Evolutionary conservation across 2,888 invertebrate species (phyloP).

Genomic region (Alloscopus bannaensis): DNA sequence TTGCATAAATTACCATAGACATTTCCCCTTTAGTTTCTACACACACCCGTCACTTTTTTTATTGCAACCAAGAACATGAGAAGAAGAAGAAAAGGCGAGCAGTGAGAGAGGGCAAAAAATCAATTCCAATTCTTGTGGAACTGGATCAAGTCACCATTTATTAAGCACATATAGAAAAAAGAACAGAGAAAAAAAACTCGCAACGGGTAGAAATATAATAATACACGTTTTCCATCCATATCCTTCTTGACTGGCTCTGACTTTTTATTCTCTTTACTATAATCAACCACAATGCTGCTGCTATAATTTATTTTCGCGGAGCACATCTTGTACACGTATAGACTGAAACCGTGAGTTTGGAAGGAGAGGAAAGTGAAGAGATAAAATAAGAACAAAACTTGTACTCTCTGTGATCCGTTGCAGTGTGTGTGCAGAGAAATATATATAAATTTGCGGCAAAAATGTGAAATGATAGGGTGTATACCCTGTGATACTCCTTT

Average conservation of each 20-base stretch:
- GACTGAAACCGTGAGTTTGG: too few species aligned
- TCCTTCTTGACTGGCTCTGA: too few species aligned
- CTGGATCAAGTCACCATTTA: conserved; percentile 30
- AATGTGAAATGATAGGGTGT: conserved; percentile 61
- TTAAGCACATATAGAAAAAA: conserved; percentile 4
- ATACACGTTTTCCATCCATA: too few species aligned
- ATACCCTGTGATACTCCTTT: conserved; percentile 51
- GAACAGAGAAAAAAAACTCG: background rate
- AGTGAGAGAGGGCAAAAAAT: conserved; percentile 9
- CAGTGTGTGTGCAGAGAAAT: conserved; percentile 17
- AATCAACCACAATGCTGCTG: too few species aligned
- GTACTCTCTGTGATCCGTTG: too few species aligned
- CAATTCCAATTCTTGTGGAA: conserved; percentile 10
- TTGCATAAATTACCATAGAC: too few species aligned
- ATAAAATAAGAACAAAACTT: too few species aligned
- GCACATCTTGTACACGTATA: too few species aligned
- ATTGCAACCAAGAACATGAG: background rate
- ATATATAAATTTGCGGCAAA: conserved; percentile 54
- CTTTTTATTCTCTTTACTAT: too few species aligned
- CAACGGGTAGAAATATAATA: background rate
- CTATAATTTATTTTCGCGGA: too few species aligned
- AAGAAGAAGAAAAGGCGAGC: background rate
- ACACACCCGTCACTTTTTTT: background rate
- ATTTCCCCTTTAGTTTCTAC: too few species aligned
- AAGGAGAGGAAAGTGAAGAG: too few species aligned